These are phyloP conservation scores for Recurvirostra avosetta DNA, from an alignment of 2,113 vertebrate genomes.

Conservation along the genomic window DNA sequence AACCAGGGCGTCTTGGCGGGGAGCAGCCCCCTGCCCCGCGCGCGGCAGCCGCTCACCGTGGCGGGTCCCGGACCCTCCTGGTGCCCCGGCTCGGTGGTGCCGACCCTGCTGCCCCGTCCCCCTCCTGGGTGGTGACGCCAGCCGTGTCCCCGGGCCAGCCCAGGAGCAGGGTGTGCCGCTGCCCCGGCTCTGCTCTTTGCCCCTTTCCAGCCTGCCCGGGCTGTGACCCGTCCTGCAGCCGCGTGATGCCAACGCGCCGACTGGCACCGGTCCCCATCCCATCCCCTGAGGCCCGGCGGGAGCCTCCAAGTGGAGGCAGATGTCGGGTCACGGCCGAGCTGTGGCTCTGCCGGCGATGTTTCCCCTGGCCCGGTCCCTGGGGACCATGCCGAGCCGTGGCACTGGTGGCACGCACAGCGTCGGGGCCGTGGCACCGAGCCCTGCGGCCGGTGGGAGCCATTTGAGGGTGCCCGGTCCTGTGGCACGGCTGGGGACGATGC, in stretches of 20 bases:
- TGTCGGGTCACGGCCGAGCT: neutral
- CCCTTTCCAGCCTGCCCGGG: neutral
- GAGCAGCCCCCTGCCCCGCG: neutral
- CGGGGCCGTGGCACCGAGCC: neutral
- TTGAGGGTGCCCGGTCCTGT: neutral
- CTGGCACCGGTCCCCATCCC: neutral
- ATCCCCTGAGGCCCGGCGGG: neutral
- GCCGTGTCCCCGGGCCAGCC: neutral
- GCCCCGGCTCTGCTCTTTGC: neutral
- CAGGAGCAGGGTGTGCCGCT: neutral
- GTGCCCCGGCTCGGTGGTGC: no score
- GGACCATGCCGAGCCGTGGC: neutral
- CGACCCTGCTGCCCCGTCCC: neutral
- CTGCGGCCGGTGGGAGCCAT: neutral
- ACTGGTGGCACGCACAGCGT: no score
- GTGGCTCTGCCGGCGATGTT: neutral
- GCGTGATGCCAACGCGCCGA: neutral
- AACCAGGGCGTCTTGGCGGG: neutral
- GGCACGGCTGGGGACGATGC: accelerated
- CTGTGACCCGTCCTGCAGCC: neutral
- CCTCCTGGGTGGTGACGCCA: neutral
- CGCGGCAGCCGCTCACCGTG: neutral
- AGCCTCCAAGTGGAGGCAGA: neutral
- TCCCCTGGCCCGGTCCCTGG: neutral
- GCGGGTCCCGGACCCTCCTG: neutral